Percentiles rank a stretch among this genome's conserved stretches.
phyloP scores from a whole-genome alignment of 1,140 invertebrate genomes.

The Formica selysi region DNA sequence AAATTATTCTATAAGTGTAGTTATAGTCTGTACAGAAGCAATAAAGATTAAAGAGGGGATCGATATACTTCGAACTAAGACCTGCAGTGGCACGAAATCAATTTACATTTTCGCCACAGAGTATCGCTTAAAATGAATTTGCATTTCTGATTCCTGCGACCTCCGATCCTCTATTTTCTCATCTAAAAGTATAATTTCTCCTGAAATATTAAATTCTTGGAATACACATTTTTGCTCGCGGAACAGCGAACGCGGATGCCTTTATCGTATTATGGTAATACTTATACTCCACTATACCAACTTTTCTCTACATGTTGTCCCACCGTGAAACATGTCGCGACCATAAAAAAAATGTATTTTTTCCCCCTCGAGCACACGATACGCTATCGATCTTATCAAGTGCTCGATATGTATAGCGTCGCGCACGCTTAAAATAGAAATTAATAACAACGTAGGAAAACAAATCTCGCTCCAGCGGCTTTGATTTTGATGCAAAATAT shows the following conservation, averaged over 20 bases:
- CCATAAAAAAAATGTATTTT: background rate
- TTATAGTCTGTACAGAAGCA: conserved; percentile 51
- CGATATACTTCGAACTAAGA: conserved; percentile 71
- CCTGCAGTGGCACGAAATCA: conserved; percentile 74
- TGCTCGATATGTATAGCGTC: background rate
- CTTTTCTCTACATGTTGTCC: conserved; percentile 28
- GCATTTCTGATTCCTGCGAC: conserved; percentile 73
- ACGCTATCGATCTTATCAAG: background rate
- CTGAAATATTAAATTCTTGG: conserved; percentile 76
- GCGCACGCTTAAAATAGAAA: background rate
- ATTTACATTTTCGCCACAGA: conserved; percentile 76
- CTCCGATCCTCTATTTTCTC: conserved; percentile 68
- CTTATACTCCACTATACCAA: conserved; percentile 31
- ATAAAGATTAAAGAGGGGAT: conserved; percentile 66
- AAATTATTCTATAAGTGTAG: conserved; percentile 37
- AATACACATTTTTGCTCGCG: conserved; percentile 72
- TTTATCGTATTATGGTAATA: conserved; percentile 70
- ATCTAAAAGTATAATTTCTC: conserved; percentile 76
- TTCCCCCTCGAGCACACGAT: background rate
- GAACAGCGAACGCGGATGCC: conserved; percentile 49
- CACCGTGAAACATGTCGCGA: conserved; percentile 18
- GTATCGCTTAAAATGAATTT: conserved; percentile 77
- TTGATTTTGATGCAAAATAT: conserved; percentile 25
- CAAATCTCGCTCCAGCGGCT: background rate
- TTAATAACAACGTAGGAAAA: conserved; percentile 2